Evolutionary conservation across 1,140 invertebrate species (phyloP).

Genomic region (Sminthurinus signatus): DNA sequence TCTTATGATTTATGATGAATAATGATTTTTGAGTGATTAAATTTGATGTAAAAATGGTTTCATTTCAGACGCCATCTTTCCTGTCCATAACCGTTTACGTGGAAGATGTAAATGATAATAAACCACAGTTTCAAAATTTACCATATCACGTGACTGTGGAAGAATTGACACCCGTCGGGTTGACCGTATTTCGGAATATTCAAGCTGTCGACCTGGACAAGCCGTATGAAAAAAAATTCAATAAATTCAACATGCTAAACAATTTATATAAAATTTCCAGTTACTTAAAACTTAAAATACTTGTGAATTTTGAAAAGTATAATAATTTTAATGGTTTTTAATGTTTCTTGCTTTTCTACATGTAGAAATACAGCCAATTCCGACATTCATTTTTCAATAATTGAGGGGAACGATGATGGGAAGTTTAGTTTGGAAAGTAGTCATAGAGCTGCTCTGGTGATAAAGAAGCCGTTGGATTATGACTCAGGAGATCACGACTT

Average conservation of each 20-base stretch:
- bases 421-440: slow-evolving; percentile 68
- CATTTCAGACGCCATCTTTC: slow-evolving; percentile 62
- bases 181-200: slow-evolving; percentile 73
- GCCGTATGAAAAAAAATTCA: no score
- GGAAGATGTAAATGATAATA: slow-evolving; percentile 52
- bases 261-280: no score
- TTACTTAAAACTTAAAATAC: no score
- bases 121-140: slow-evolving; percentile 56
- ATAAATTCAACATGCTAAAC: no score
- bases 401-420: slow-evolving; percentile 64
- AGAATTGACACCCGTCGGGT: slow-evolving; percentile 66
- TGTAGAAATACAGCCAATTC: slow-evolving; percentile 71
- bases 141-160: slow-evolving; percentile 71
- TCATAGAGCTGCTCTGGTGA: slow-evolving; percentile 63
- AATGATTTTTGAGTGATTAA: no score
- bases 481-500: slow-evolving; percentile 71
- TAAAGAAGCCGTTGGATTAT: slow-evolving; percentile 67
- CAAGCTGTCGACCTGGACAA: slow-evolving; percentile 60
- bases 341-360: slow-evolving; percentile 39
- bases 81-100: slow-evolving; percentile 76
- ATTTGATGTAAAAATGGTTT: no score
- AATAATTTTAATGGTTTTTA: no score
- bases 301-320: no score
- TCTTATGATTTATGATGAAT: no score
- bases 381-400: slow-evolving; percentile 74